A percentile compares a stretch with the other conserved stretches of the same genome.
phyloP scores from a whole-genome alignment of 2,888 invertebrate genomes.

The Andrena minutula region DNA sequence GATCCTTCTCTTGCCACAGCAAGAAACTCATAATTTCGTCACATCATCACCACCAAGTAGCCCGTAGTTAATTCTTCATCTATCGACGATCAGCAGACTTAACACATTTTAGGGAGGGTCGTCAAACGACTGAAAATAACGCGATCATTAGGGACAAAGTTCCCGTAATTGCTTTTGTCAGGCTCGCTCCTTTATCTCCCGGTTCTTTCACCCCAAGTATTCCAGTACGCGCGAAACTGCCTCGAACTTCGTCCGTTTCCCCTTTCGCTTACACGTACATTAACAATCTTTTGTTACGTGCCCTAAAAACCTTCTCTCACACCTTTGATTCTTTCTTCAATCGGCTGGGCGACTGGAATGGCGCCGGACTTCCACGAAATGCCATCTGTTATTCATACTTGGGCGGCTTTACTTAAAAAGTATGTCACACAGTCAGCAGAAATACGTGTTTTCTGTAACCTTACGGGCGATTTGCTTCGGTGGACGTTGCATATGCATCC shows the following conservation, averaged over 20 bases:
- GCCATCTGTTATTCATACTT: slow-evolving; percentile 61
- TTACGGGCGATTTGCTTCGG: background rate
- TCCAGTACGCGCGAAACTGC: slow-evolving; percentile 34
- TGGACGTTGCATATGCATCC: background rate
- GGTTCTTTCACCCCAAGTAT: slow-evolving; percentile 39
- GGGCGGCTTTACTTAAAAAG: slow-evolving; percentile 28
- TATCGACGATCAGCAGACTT: slow-evolving; percentile 31
- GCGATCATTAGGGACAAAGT: slow-evolving; percentile 39
- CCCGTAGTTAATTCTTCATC: slow-evolving; percentile 14
- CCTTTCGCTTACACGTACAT: slow-evolving; percentile 48
- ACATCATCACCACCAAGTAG: slow-evolving; percentile 4
- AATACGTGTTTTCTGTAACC: slow-evolving; percentile 36
- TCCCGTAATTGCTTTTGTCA: slow-evolving; percentile 63
- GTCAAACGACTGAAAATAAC: slow-evolving; percentile 28
- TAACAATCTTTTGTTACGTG: slow-evolving; percentile 50
- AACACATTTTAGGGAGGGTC: slow-evolving; percentile 14
- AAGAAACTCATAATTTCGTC: background rate
- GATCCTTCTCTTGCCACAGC: too few species aligned
- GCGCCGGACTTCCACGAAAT: slow-evolving; percentile 62
- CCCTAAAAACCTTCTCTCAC: slow-evolving; percentile 43
- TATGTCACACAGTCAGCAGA: slow-evolving; percentile 32
- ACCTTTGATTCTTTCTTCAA: slow-evolving; percentile 29
- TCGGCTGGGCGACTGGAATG: slow-evolving; percentile 38
- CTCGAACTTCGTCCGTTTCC: slow-evolving; percentile 26
- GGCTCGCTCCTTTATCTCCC: slow-evolving; percentile 55